Base-by-base conservation (phyloP, 2,888 invertebrate genomes). In the Autographa gamma region DNA sequence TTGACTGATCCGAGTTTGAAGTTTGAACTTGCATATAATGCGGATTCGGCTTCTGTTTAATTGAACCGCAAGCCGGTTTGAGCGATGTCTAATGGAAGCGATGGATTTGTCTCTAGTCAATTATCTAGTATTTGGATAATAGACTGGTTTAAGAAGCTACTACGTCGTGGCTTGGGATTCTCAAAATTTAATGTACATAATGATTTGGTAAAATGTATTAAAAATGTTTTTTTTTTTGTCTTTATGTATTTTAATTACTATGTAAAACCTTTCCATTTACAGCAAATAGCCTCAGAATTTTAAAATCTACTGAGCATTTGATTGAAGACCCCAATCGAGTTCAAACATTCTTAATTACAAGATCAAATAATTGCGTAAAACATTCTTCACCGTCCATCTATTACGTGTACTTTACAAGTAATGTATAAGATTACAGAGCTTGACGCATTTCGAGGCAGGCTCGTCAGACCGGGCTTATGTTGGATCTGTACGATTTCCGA, bases 11-110 rank as follows among this genome's bases (percentile, higher is more conserved):
- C 8, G n/a, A 48, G 48, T 48, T n/a, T 16, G 48, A 48, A 48
- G 48, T 48, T 48, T n/a, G 48, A 48, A 48, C 48, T 43, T 48
- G 48, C 48, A 48, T 48, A 48, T 48, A 48, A 48, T 48, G 48
- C n/a, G n/a, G n/a, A 48, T 48, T n/a, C 48, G n/a, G 48, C 48
- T 16, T 48, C n/a, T 48, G 7, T 48, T 3, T 48, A 48, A 48
- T 48, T 48, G n/a, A 48, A 38, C 16, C 48, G 48, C 48, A 48
- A 48, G 48, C 14, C n/a, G 48, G n/a, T n/a, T 48, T 48, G n/a
- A 48, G 48, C 5, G n/a, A 48, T 48, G n/a, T n/a, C n/a, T 48
- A n/a, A n/a, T n/a, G n/a, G 48, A 48, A 48, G 48, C 48, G 43
- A 7, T 48, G n/a, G 48, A 48, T 48, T 48, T n/a, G n/a, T 48